phyloP scores from a whole-genome alignment of 2,888 invertebrate species.

The Melipona beecheii region DNA sequence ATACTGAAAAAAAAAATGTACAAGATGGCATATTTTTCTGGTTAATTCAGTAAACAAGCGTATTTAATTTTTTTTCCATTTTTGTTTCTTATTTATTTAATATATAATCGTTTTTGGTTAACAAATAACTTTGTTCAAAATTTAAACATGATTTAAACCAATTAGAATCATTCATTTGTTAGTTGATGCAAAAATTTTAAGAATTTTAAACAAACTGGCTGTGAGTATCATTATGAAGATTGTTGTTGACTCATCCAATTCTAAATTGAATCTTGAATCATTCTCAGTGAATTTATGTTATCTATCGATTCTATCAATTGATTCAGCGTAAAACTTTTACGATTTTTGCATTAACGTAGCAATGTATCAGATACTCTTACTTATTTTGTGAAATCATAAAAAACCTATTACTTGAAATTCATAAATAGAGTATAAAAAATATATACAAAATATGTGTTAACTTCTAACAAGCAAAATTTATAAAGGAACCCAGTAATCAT shows the following conservation, averaged over 20 bases:
- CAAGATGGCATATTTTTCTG: not conserved
- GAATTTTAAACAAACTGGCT: not conserved
- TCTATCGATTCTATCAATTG: not conserved
- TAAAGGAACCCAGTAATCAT: constrained; percentile 45
- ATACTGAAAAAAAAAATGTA: not conserved
- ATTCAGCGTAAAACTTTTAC: constrained; percentile 12
- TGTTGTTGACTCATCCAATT: not conserved
- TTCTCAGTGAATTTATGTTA: not conserved
- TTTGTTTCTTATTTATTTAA: constrained; percentile 4
- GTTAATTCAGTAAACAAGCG: not conserved
- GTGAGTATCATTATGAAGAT: too few relatives aligned
- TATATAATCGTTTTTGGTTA: not conserved
- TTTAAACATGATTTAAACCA: constrained; percentile 3
- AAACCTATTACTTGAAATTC: constrained; percentile 17
- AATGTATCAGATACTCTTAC: not conserved
- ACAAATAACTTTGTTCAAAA: constrained; percentile 22
- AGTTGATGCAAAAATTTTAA: constrained; percentile 4
- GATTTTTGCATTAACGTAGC: constrained; percentile 35
- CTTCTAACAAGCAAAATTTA: constrained; percentile 36
- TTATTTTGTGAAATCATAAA: constrained; percentile 16
- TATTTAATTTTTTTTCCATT: not conserved
- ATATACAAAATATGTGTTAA: constrained; percentile 40
- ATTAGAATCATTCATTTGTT: not conserved
- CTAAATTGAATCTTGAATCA: not conserved
- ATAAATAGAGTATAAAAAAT: constrained; percentile 52